phyloP scores from a whole-genome alignment of 2,888 invertebrate species.

The Myopa testacea region DNA sequence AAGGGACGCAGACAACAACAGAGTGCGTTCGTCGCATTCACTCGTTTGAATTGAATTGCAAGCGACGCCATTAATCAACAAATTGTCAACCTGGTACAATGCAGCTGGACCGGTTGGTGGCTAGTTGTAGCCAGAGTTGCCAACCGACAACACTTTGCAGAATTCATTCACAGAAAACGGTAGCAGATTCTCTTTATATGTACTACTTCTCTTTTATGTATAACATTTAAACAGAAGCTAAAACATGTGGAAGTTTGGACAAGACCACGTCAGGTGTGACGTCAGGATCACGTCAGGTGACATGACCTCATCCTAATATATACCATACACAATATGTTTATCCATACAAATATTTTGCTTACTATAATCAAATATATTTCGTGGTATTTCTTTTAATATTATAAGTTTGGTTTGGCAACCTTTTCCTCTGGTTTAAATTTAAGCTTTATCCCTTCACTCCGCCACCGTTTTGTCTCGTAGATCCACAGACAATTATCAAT shows the following conservation, averaged over 20 bases:
- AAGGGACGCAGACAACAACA: not conserved
- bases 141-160: not conserved
- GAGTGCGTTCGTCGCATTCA: conserved; percentile 5
- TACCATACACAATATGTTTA: no score
- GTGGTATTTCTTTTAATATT: not conserved
- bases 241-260: no score
- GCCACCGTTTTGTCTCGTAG: not conserved
- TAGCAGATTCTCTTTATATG: no score
- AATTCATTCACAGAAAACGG: not conserved
- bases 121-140: conserved; percentile 18
- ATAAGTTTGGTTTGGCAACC: conserved; percentile 21
- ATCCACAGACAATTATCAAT: conserved; percentile 36
- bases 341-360: no score
- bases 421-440: not conserved
- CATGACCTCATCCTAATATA: no score
- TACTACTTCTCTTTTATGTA: not conserved
- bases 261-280: no score
- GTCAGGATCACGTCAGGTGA: no score
- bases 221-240: no score
- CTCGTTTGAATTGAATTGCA: conserved; percentile 22
- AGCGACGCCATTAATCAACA: conserved; percentile 56
- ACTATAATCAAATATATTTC: no score
- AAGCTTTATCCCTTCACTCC: not conserved
- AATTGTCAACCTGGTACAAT: conserved; percentile 56
- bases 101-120: conserved; percentile 33